Base-by-base conservation (phyloP, 2,888 invertebrate species). In the Spisula solida region DNA sequence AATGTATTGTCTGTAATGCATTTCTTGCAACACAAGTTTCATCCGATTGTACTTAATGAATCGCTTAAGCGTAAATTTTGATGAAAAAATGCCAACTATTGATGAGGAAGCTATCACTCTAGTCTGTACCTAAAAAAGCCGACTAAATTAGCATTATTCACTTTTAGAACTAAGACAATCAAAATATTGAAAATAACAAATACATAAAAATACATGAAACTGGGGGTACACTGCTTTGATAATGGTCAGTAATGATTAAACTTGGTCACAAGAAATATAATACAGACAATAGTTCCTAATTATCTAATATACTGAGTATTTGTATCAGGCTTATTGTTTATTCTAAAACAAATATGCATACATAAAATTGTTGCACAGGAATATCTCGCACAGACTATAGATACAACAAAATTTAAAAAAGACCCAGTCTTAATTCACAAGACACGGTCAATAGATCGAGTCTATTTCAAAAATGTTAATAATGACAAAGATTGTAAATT, bases 261-360 rank as follows among this genome's bases (percentile, higher is more conserved):
- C 8, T 14, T n/a, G 6, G 25, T 60, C 60, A 60, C 60, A 60
- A 60, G 60, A 60, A n/a, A 60, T n/a, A 60, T 4, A 14, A 25
- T 5, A 66, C 60, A 66, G 25, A 66, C 60, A 66, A 66, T 66
- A 66, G 60, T 66, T 66, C 60, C n/a, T 0, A 25, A 2, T 66
- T 25, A 10, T 66, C 60, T 66, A 66, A 66, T 25, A 10, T 66
- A 66, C 60, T 66, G 60, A 66, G 60, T 66, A 66, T 66, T 66
- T n/a, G 60, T 66, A 66, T 66, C 60, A 66, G 60, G 60, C 12
- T 66, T 66, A 6, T 6, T 25, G n/a, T 66, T 25, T 25, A 66
- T 25, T 66, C 60, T 66, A 25, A 25, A 66, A 10, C n/a, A 25
- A 66, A 56, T n/a, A 20, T 5, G 25, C 60, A 25, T n/a, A 66